phyloP scores from a whole-genome alignment of 2,797 vertebrate genomes.

The Sebastes miniatus region DNA sequence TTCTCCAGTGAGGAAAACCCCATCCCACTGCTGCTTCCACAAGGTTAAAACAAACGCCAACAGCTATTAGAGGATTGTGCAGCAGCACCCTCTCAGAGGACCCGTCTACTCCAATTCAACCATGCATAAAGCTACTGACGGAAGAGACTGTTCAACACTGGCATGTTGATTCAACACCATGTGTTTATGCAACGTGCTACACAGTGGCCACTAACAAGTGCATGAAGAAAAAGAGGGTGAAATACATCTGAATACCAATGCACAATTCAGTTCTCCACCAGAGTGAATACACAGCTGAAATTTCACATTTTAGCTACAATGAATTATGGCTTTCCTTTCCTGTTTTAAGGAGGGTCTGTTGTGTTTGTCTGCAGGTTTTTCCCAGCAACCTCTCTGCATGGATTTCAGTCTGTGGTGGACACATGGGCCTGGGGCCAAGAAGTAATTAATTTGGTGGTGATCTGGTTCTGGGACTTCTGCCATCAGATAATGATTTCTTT shows the following conservation, averaged over 20 bases:
- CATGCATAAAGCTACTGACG: neutral
- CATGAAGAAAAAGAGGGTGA: neutral
- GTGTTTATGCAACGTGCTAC: neutral
- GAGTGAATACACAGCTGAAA: neutral
- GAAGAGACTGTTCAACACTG: neutral
- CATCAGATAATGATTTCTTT: conserved; percentile 60
- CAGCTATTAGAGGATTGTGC: conserved; percentile 1
- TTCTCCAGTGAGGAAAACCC: conserved; percentile 9
- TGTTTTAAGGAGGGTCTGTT: neutral
- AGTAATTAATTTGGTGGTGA: conserved; percentile 56
- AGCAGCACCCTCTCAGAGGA: neutral
- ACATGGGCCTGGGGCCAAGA: conserved; percentile 30
- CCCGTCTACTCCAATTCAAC: neutral
- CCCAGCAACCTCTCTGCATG: conserved; percentile 4
- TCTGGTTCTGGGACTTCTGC: conserved; percentile 57
- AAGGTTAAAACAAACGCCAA: conserved; percentile 5
- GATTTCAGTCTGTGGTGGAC: conserved; percentile 13
- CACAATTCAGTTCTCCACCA: neutral
- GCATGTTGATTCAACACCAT: conserved; percentile 19
- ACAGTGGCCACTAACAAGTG: neutral
- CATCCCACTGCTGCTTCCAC: conserved; percentile 4
- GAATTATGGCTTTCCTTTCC: neutral
- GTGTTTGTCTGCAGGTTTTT: conserved; percentile 14
- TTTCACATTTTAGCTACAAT: neutral
- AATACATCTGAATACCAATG: neutral